A percentile compares a stretch with the other conserved stretches of the same genome.
Evolutionary conservation across 2,797 vertebrate genomes (phyloP).

Genomic region (Margarornis squamiger): DNA sequence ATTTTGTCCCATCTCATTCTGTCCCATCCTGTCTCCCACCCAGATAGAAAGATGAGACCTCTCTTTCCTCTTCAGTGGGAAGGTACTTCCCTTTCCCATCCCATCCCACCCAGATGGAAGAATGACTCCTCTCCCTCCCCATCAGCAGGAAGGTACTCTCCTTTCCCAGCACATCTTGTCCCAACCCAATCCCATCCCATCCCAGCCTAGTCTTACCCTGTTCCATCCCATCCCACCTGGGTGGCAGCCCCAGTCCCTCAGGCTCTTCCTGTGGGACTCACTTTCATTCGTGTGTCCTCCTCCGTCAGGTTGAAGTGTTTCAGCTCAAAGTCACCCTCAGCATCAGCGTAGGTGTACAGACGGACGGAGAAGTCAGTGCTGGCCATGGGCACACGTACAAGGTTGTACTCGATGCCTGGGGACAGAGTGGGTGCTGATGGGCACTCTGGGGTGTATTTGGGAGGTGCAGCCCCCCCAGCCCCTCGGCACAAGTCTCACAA

Average conservation of each 20-base stretch:
- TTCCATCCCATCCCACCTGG: neutral
- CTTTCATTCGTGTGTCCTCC: conserved; percentile 92
- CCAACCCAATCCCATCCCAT: neutral
- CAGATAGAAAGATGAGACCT: neutral
- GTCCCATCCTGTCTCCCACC: neutral
- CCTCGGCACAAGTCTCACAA: neutral
- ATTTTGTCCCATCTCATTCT: neutral
- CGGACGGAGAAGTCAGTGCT: conserved; percentile 94
- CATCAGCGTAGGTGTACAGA: conserved; percentile 89
- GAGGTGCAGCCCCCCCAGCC: neutral
- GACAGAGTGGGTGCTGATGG: rapidly evolving
- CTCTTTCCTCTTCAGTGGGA: rapidly evolving
- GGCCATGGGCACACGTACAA: conserved; percentile 92
- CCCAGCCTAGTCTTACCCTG: no score
- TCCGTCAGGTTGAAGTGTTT: conserved; percentile 85
- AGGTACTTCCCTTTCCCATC: neutral
- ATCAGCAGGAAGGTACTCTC: neutral
- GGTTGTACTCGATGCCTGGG: conserved; percentile 90
- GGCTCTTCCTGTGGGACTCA: neutral
- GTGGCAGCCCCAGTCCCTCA: neutral
- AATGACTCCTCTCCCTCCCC: neutral
- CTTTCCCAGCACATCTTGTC: neutral
- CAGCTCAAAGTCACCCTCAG: conserved; percentile 83
- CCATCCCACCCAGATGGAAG: neutral
- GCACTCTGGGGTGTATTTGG: rapidly evolving